Evolutionary conservation across 2,113 vertebrate genomes (phyloP).

Genomic region (Pelecanus crispus): DNA sequence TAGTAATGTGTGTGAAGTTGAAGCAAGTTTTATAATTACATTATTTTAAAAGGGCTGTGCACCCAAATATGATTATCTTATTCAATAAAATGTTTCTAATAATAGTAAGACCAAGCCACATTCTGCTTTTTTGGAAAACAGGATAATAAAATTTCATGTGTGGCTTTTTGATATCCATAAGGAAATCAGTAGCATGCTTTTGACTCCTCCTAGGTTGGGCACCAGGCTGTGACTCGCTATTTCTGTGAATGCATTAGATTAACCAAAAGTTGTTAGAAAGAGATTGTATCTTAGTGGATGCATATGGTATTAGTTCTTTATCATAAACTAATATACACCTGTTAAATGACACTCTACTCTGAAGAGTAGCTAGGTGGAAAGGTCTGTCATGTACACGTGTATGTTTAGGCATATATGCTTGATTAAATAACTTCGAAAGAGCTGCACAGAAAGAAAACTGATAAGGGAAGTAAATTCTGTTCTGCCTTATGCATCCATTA

Average conservation of each 20-base stretch:
- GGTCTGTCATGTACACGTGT: background rate
- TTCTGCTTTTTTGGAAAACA: background rate
- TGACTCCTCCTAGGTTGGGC: background rate
- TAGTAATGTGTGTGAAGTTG: background rate
- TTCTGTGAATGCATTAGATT: background rate
- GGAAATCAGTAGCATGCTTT: background rate
- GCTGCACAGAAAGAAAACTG: constrained; percentile 32
- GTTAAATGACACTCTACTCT: background rate
- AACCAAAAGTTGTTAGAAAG: background rate
- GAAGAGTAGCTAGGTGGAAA: background rate
- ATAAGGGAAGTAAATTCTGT: constrained; percentile 52
- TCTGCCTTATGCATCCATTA: constrained; percentile 43
- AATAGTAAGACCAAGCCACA: background rate
- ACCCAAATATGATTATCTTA: background rate
- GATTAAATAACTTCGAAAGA: constrained; percentile 18
- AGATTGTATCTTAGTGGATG: background rate
- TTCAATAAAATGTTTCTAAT: background rate
- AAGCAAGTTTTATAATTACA: background rate
- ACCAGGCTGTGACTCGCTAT: background rate
- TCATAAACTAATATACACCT: background rate
- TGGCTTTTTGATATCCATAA: background rate
- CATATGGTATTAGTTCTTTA: background rate
- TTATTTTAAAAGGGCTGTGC: background rate
- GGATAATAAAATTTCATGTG: background rate
- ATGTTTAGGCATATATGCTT: constrained; percentile 1